phyloP scores from a whole-genome alignment of 2,797 vertebrate species.

The Sebastes paucispinis region DNA sequence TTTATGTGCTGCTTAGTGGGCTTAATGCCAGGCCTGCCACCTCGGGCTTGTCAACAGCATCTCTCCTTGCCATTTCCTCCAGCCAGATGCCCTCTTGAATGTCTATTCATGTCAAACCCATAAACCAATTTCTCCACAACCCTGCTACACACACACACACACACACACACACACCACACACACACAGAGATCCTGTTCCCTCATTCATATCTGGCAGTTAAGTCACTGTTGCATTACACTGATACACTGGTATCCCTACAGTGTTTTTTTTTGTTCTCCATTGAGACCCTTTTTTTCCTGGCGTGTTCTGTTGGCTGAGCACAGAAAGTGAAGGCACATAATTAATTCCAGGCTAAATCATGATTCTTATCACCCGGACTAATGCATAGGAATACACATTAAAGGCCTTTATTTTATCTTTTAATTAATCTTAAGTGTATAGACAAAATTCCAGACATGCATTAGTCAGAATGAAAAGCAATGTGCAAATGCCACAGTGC shows the following conservation, averaged over 20 bases:
- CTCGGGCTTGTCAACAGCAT: slow-evolving; percentile 54
- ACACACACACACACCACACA: background rate
- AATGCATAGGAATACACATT: slow-evolving; percentile 30
- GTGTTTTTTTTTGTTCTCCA: background rate
- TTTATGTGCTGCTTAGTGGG: slow-evolving; percentile 57
- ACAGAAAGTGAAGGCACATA: slow-evolving; percentile 13
- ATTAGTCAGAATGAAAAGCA: slow-evolving; percentile 38
- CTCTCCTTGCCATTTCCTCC: slow-evolving; percentile 51
- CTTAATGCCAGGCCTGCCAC: slow-evolving; percentile 47
- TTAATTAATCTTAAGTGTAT: slow-evolving; percentile 33
- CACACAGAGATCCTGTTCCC: background rate
- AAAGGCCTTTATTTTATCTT: slow-evolving; percentile 30
- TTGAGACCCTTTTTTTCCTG: slow-evolving; percentile 3
- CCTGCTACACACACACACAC: background rate
- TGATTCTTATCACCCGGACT: slow-evolving; percentile 27
- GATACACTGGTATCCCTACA: slow-evolving; percentile 5
- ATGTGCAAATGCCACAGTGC: background rate
- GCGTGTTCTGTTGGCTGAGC: slow-evolving; percentile 19
- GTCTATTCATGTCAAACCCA: slow-evolving; percentile 35
- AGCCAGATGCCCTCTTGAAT: slow-evolving; percentile 31
- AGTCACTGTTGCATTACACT: slow-evolving; percentile 20
- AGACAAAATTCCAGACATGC: slow-evolving; percentile 50
- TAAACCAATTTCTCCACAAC: slow-evolving; percentile 22
- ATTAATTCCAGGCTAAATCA: slow-evolving; percentile 25
- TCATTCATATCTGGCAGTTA: slow-evolving; percentile 30